Evolutionary conservation across 2,113 vertebrate species (phyloP), one percentile per base, ranked within the genome.

Genomic region (Malurus alboscapulatus): DNA sequence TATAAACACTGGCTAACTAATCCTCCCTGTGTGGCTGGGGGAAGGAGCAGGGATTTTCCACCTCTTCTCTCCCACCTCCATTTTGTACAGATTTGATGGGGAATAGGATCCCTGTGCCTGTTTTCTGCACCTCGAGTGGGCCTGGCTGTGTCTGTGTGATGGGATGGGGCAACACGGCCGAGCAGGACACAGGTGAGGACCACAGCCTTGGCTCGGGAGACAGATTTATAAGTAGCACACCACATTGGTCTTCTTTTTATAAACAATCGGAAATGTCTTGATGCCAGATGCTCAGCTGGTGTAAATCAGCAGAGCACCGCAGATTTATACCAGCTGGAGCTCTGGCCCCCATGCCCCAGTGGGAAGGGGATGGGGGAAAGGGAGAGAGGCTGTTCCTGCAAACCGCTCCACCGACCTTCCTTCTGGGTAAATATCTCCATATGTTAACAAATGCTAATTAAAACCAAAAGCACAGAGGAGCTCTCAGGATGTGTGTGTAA

Each of bases 361-460:
- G 67, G 90, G 83, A 94, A 86, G 55, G 51, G 73, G 86, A 73
- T 61, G 59, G 76, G 73, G 87, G 42, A 85, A 83, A 69, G 50
- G 74, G 67, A 85, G 78, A 91, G 85, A 95, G 79, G 61, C 76
- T 93, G 89, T 94, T 95, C 73, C 91, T 92, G 92, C 88, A 94
- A 94, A 92, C 93, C 1, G 59, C 72, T 89, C 75, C 44, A 73
- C 71, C 71, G 92, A 83, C 94, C 92, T 95, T 93, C 90, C 69
- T 96, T 91, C 88, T 94, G 94, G 93, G 75, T 94, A 96, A 95
- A 83, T 88, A 83, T 93, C 79, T 94, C 94, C 95, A 92, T 96
- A 96, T 96, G 96, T 94, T 96, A 93, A 71, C 80, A 94, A 93
- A 94, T 93, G 93, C 73, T 96, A 94, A 96, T 96, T 93, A 95